These are phyloP conservation scores for Drosophila neutralis DNA, from an alignment of 2,888 invertebrate species.

Conservation along the genomic window DNA sequence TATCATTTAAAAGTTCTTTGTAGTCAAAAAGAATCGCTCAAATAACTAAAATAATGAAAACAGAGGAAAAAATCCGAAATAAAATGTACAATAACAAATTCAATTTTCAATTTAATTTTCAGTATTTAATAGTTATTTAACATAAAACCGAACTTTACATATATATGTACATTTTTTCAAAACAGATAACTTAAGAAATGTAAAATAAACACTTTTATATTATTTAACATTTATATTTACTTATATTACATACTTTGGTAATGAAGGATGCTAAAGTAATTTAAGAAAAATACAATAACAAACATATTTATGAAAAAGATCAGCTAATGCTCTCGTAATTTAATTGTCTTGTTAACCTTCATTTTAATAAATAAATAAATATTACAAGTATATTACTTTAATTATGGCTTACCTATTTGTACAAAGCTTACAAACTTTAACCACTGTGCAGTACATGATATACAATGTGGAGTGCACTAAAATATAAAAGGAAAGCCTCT, in stretches of 20 bases:
- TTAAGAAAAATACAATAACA: neutral
- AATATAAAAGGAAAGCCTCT: conserved; percentile 26
- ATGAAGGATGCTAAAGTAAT: neutral
- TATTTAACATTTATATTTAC: neutral
- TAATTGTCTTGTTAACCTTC: neutral
- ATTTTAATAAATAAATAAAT: neutral
- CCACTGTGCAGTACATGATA: conserved; percentile 47
- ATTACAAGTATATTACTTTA: neutral
- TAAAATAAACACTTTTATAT: neutral
- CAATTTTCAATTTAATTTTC: neutral
- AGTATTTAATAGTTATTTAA: neutral
- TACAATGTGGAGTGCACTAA: conserved; percentile 23
- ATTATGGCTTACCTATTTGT: neutral
- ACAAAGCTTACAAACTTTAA: neutral
- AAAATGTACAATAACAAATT: neutral
- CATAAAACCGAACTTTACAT: too few species aligned
- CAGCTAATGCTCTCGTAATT: neutral
- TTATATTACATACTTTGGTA: neutral
- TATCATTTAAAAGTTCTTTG: neutral
- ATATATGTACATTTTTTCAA: neutral
- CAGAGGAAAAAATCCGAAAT: neutral
- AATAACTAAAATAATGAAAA: neutral
- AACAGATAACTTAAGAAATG: neutral
- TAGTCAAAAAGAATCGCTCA: neutral
- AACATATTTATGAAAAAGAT: neutral